Percentiles rank a stretch among this genome's conserved stretches.
These are phyloP conservation scores for Palloptera scutellata DNA, from an alignment of 2,888 invertebrate genomes.

Conservation along the genomic window DNA sequence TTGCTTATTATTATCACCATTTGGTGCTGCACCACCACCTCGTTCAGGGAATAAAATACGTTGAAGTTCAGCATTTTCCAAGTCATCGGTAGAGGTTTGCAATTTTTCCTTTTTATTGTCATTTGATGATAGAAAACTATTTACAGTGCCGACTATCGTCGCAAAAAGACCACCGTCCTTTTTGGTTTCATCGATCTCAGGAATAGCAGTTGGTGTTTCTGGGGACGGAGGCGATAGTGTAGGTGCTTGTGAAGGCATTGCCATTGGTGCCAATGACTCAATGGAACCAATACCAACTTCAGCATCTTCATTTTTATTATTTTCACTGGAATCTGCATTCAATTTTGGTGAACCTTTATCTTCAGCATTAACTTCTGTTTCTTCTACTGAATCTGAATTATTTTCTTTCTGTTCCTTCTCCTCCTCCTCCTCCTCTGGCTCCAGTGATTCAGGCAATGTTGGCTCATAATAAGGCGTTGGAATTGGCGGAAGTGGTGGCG, in stretches of 20 bases:
- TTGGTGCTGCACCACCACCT: neutral
- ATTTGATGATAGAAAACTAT: slow-evolving; percentile 51
- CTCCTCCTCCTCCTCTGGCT: neutral
- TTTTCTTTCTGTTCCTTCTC: too few species aligned
- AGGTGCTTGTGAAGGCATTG: slow-evolving; percentile 24
- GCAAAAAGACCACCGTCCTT: slow-evolving; percentile 54
- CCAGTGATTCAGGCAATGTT: neutral
- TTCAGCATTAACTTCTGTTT: neutral
- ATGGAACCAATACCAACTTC: neutral
- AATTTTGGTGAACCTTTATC: neutral
- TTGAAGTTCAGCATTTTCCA: slow-evolving; percentile 46
- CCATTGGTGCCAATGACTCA: neutral
- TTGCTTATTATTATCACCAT: slow-evolving; percentile 25
- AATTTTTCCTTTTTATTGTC: slow-evolving; percentile 35
- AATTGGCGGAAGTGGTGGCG: neutral
- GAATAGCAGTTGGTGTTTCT: neutral
- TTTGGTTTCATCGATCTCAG: slow-evolving; percentile 28
- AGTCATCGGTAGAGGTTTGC: slow-evolving; percentile 25
- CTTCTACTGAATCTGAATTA: too few species aligned
- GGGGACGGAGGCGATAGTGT: slow-evolving; percentile 35
- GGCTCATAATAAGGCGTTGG: neutral
- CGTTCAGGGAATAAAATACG: slow-evolving; percentile 51
- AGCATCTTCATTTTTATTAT: neutral
- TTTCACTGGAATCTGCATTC: neutral
- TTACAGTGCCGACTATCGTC: slow-evolving; percentile 59